A percentile compares a stretch with the other conserved stretches of the same genome.
Conservation (phyloP, 2,797 vertebrate genomes). For the Galaxias olidus region DNA sequence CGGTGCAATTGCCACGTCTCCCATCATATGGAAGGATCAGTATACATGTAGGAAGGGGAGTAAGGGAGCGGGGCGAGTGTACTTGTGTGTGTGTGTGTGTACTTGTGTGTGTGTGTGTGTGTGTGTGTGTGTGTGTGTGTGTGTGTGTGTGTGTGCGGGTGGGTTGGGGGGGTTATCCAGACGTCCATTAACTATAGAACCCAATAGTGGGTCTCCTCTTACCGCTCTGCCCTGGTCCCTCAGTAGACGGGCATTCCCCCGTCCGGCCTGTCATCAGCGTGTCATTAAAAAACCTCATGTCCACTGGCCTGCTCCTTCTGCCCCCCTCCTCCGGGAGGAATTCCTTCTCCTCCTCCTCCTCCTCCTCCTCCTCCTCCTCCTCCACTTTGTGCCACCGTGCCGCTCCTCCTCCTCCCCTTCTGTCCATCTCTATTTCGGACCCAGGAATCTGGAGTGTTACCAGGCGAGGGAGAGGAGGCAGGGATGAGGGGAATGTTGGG, state of each 20-base stretch:
- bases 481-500: slow-evolving; percentile 5
- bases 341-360: slow-evolving; percentile 40
- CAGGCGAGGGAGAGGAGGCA: background rate
- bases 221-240: background rate
- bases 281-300: slow-evolving; percentile 57
- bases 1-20: no score
- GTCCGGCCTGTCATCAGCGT: slow-evolving; percentile 68
- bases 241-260: slow-evolving; percentile 39
- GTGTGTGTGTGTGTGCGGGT: background rate
- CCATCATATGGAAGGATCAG: no score
- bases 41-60: no score
- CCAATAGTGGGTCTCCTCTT: background rate
- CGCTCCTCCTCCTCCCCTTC: slow-evolving; percentile 10
- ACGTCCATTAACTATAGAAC: background rate
- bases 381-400: background rate
- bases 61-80: no score
- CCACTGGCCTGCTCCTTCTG: slow-evolving; percentile 30
- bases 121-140: background rate
- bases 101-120: background rate
- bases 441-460: slow-evolving; percentile 42
- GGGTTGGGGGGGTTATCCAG: background rate
- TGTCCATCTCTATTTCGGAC: slow-evolving; percentile 56
- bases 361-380: slow-evolving; percentile 20
- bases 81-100: background rate
- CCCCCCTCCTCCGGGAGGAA: slow-evolving; percentile 37